These are phyloP conservation scores for Rallus limicola DNA, from an alignment of 2,113 vertebrate species.

Conservation along the genomic window DNA sequence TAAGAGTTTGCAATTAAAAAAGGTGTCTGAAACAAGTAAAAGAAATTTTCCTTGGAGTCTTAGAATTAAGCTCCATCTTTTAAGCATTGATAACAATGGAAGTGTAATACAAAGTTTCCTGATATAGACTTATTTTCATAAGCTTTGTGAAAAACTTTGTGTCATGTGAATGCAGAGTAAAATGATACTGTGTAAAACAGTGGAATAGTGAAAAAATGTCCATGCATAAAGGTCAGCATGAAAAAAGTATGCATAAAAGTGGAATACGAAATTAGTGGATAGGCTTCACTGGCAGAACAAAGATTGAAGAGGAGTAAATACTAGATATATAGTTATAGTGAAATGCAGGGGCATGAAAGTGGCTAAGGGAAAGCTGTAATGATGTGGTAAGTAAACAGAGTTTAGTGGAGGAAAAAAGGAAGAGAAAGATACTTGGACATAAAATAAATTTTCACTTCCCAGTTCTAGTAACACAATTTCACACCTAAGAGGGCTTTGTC, in stretches of 20 bases:
- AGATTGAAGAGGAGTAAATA: background rate
- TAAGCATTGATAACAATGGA: background rate
- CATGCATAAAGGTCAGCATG: background rate
- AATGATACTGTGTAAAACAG: background rate
- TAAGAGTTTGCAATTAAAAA: background rate
- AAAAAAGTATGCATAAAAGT: background rate
- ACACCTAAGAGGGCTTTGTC: background rate
- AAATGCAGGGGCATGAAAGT: background rate
- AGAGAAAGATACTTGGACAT: background rate
- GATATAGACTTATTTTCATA: background rate
- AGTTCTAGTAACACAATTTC: background rate
- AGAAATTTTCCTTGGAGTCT: background rate
- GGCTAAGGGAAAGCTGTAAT: background rate
- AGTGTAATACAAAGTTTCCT: background rate
- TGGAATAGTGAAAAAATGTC: background rate
- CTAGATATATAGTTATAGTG: background rate
- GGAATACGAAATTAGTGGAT: background rate
- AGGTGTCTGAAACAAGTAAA: background rate
- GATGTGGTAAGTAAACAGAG: background rate
- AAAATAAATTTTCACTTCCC: background rate
- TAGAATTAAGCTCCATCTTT: background rate
- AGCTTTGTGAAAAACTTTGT: background rate
- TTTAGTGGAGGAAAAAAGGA: background rate
- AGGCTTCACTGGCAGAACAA: background rate
- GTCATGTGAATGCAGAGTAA: background rate